Evolutionary conservation across 2,797 vertebrate genomes (phyloP).

Genomic region (Epinephelus malabaricus): DNA sequence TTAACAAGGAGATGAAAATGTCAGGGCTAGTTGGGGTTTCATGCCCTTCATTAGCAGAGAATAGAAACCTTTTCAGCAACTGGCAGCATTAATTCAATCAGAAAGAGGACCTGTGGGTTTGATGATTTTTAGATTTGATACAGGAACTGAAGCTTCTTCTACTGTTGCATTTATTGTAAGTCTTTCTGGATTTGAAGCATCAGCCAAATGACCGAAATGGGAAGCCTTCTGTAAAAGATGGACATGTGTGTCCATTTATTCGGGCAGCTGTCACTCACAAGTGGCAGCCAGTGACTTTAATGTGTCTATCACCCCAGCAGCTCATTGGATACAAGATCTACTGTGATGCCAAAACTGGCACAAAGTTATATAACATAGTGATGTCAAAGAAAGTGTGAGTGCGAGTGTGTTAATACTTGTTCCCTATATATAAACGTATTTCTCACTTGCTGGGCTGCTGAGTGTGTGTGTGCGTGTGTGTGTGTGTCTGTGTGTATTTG

Average conservation of each 20-base stretch:
- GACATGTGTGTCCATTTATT: constrained; percentile 8
- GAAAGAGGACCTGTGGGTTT: background rate
- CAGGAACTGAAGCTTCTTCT: background rate
- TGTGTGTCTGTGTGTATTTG: constrained; percentile 13
- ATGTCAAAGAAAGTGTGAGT: background rate
- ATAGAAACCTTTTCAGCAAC: background rate
- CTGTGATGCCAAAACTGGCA: background rate
- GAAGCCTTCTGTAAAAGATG: background rate
- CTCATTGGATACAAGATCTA: background rate
- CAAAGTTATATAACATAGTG: constrained; percentile 30
- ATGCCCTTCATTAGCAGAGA: background rate
- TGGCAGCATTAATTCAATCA: background rate
- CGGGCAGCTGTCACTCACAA: constrained; percentile 40
- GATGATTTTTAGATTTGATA: background rate
- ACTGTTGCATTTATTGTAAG: background rate
- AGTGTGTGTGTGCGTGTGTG: background rate
- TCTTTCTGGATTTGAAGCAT: background rate
- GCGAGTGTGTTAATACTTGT: background rate
- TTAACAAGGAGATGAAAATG: background rate
- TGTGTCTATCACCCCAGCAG: background rate
- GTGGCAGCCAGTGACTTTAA: constrained; percentile 5
- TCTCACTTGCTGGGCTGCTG: background rate
- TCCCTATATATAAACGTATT: background rate
- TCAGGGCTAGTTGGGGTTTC: background rate
- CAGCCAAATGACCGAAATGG: constrained; percentile 5